A percentile compares a stretch with the other conserved stretches of the same genome.
Conservation (phyloP, 2,888 invertebrate species). For the Leuctra nigra region DNA sequence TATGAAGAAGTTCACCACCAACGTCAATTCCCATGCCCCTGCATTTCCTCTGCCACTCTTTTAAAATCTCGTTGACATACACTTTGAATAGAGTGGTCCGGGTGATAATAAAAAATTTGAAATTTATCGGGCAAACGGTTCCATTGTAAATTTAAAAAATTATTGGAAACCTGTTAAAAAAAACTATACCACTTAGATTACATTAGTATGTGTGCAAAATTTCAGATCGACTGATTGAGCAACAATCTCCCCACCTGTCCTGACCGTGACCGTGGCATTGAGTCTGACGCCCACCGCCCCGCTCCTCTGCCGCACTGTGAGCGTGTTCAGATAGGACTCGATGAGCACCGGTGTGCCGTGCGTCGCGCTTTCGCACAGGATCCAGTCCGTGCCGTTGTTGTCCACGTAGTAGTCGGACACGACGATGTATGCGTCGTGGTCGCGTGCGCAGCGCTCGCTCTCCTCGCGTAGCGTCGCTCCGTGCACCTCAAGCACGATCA, state of each 20-base stretch:
- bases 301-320: constrained; percentile 51
- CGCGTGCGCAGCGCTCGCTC: constrained; percentile 30
- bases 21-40: too few relatives aligned
- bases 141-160: constrained; percentile 12
- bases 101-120: too few relatives aligned
- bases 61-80: too few relatives aligned
- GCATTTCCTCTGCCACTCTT: too few relatives aligned
- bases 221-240: too few relatives aligned
- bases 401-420: constrained; percentile 63
- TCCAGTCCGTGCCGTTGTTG: constrained; percentile 62
- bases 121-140: too few relatives aligned
- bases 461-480: constrained; percentile 41
- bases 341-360: constrained; percentile 46
- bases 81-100: too few relatives aligned
- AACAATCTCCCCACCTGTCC: constrained; percentile 41
- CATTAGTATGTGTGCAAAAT: too few relatives aligned
- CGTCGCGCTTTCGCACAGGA: constrained; percentile 49
- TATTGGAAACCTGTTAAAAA: too few relatives aligned
- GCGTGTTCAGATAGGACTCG: constrained; percentile 60
- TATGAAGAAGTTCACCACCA: too few relatives aligned
- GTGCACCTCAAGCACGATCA: constrained; percentile 38
- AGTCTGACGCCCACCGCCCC: constrained; percentile 45
- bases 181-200: neutral
- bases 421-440: constrained; percentile 47
- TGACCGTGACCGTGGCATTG: constrained; percentile 56